These are phyloP conservation scores for Tetrao urogallus DNA, from an alignment of 2,113 vertebrate genomes.

Conservation along the genomic window DNA sequence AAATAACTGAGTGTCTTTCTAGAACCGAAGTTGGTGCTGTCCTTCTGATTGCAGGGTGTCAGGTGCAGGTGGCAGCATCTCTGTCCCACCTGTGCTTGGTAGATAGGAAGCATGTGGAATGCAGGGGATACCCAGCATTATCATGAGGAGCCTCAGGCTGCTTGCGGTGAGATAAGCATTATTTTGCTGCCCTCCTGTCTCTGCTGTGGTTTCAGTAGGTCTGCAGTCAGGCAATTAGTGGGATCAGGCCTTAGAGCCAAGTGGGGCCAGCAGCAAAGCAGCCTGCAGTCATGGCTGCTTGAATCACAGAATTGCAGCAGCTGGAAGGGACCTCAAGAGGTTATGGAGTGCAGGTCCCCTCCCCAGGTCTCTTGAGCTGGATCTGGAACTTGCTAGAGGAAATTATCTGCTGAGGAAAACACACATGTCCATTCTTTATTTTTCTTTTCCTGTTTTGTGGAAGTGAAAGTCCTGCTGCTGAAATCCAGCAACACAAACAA, in stretches of 20 bases:
- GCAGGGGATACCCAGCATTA: neutral
- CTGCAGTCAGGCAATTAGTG: accelerated
- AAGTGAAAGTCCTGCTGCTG: neutral
- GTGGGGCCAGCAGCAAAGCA: neutral
- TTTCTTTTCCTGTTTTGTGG: neutral
- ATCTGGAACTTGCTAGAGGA: neutral
- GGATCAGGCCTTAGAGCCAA: neutral
- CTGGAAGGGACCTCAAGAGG: no score
- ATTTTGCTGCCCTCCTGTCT: neutral
- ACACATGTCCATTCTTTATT: accelerated
- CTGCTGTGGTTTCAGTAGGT: neutral
- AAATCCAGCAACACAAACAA: neutral
- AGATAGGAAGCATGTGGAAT: neutral
- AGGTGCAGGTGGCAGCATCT: accelerated
- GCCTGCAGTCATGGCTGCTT: neutral
- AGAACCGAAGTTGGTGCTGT: accelerated
- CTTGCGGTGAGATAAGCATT: neutral
- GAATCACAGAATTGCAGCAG: no score
- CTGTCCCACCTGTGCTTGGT: neutral
- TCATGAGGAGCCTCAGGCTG: neutral
- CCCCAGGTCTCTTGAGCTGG: neutral
- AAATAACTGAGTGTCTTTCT: neutral
- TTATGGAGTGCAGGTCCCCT: neutral
- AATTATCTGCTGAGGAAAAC: neutral
- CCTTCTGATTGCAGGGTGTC: neutral